These are phyloP conservation scores for Tragelaphus buxtoni DNA, from an alignment of 2,113 vertebrate species.

Conservation along the genomic window DNA sequence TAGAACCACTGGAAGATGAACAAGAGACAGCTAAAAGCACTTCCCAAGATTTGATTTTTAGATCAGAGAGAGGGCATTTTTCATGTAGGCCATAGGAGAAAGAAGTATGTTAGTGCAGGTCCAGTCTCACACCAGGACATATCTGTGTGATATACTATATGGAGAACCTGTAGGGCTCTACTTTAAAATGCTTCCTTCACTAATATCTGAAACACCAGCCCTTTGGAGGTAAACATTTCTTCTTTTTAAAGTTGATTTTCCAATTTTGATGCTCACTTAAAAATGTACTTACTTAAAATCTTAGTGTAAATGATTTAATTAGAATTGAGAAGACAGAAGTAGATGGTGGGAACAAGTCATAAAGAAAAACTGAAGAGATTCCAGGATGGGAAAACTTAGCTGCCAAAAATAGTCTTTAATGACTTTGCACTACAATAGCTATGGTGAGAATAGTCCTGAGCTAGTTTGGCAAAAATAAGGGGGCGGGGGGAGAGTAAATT, in stretches of 20 bases:
- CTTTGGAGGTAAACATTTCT: neutral
- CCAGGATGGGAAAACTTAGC: neutral
- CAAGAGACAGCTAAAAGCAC: neutral
- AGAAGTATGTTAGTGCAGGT: neutral
- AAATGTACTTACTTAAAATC: neutral
- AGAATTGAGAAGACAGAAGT: neutral
- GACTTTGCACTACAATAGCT: neutral
- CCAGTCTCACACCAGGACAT: neutral
- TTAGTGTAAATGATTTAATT: neutral
- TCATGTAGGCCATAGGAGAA: neutral
- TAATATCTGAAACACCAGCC: neutral
- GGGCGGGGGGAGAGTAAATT: neutral
- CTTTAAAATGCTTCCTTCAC: neutral
- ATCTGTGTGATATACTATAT: neutral
- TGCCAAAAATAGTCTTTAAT: neutral
- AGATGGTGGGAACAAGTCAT: neutral
- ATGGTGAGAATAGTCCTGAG: neutral
- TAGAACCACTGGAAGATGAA: neutral
- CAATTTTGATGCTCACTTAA: neutral
- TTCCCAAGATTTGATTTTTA: neutral
- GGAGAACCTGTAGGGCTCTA: neutral
- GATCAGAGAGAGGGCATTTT: neutral
- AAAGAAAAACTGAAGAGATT: neutral
- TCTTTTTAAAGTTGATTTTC: constrained; percentile 23
- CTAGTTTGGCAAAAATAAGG: neutral